Conservation (phyloP, 2,113 vertebrate species). For the Cavia aperea region DNA sequence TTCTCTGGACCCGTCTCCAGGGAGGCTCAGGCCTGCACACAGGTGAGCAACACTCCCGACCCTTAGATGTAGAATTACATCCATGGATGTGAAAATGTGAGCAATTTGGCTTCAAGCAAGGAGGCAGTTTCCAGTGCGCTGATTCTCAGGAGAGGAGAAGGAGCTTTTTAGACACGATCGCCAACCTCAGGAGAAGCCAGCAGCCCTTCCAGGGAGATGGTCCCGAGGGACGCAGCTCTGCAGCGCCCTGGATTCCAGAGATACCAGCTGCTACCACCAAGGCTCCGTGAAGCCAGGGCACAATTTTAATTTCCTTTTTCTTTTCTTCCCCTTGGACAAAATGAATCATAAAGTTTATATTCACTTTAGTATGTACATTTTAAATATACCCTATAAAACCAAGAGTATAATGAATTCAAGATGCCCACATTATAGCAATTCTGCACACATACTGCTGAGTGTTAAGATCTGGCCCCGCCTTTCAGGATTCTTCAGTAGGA, state of each 20-base stretch:
- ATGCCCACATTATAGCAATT: not conserved
- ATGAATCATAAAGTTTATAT: conserved; percentile 21
- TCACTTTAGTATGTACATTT: not conserved
- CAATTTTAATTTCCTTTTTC: conserved; percentile 28
- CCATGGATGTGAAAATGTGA: not conserved
- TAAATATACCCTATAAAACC: conserved; percentile 23
- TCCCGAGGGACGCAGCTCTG: rapidly evolving
- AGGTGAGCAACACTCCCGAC: conserved; percentile 15
- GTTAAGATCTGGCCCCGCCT: not conserved
- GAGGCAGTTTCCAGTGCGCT: not conserved
- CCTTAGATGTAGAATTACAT: conserved; percentile 27
- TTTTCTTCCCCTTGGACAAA: conserved; percentile 35
- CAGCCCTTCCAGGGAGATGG: rapidly evolving
- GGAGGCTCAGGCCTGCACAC: not conserved
- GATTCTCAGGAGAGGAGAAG: not conserved
- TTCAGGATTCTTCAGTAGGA: conserved; percentile 13
- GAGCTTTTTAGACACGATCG: not conserved
- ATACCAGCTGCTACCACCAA: rapidly evolving
- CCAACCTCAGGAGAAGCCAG: rapidly evolving
- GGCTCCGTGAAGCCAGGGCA: not conserved
- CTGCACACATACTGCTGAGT: not conserved
- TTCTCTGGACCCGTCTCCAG: conserved; percentile 53
- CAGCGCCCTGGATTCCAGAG: not conserved
- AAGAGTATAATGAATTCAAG: not conserved
- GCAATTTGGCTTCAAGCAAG: conserved; percentile 26